These are phyloP conservation scores for Diplodus sargus DNA, from an alignment of 2,797 vertebrate genomes.

Conservation along the genomic window DNA sequence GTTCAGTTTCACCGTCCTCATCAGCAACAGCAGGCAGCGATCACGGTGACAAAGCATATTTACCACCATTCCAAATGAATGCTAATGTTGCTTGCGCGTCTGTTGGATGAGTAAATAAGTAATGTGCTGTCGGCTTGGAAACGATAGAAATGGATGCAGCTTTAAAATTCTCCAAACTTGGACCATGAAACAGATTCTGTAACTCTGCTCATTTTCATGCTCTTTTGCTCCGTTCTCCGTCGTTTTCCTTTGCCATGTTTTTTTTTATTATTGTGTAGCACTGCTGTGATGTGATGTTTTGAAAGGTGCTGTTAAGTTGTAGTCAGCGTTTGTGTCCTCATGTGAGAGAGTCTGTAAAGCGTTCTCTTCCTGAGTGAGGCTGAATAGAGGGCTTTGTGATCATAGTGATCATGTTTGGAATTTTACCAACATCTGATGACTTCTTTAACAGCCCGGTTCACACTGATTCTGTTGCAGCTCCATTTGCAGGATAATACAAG, in stretches of 20 bases:
- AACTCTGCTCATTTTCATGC: not conserved
- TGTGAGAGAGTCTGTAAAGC: slow-evolving; percentile 16
- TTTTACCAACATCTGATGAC: slow-evolving; percentile 24
- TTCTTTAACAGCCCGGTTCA: slow-evolving; percentile 33
- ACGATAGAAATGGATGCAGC: not conserved
- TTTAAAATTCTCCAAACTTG: not conserved
- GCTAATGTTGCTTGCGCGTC: not conserved
- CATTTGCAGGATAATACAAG: slow-evolving; percentile 29
- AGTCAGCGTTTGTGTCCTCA: not conserved
- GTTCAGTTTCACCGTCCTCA: not conserved
- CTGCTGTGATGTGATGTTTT: slow-evolving; percentile 13
- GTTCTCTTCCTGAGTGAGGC: slow-evolving; percentile 11
- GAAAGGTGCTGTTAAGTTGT: slow-evolving; percentile 4
- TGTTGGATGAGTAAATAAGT: not conserved
- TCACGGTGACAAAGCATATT: not conserved
- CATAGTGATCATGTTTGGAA: slow-evolving; percentile 3
- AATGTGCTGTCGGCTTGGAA: not conserved
- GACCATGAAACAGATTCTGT: too few species aligned
- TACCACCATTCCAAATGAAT: not conserved
- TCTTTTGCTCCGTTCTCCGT: not conserved
- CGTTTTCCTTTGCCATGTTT: not conserved
- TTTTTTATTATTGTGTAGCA: not conserved
- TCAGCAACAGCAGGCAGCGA: not conserved
- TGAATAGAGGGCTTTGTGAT: slow-evolving; percentile 20
- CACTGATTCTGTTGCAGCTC: slow-evolving; percentile 33